A percentile compares a stretch with the other conserved stretches of the same genome.
Conservation (phyloP, 2,113 vertebrate species). For the Gila orcuttii region DNA sequence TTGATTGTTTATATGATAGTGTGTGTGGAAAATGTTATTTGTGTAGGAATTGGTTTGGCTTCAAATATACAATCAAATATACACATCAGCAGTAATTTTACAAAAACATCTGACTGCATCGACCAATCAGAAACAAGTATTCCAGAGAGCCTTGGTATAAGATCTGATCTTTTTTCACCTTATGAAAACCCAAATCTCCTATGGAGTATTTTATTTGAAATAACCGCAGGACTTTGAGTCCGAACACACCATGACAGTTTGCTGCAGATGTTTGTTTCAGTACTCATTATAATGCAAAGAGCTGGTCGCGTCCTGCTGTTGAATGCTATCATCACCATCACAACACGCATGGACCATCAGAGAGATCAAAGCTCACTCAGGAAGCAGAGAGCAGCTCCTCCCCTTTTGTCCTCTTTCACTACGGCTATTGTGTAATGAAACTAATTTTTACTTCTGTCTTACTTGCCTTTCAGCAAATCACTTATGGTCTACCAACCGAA, state of each 20-base stretch:
- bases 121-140: no score
- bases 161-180: neutral
- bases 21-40: no score
- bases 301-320: conserved; percentile 29
- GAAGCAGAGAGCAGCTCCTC: conserved; percentile 26
- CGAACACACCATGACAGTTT: conserved; percentile 32
- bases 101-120: no score
- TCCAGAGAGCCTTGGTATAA: no score
- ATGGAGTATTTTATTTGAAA: neutral
- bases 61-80: no score
- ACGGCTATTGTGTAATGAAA: conserved; percentile 4
- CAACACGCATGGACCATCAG: conserved; percentile 26
- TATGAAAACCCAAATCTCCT: no score
- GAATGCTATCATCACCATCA: conserved; percentile 28
- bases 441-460: neutral
- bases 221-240: neutral
- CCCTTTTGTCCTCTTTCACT: conserved; percentile 10
- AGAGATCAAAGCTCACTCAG: conserved; percentile 35
- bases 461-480: no score
- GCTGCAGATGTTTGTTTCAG: neutral
- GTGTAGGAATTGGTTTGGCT: no score
- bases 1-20: no score
- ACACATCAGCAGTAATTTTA: no score
- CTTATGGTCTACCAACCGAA: neutral
- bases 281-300: conserved; percentile 23